Evolutionary conservation across 1,140 invertebrate species (phyloP).

Genomic region (Drosophila hydei): DNA sequence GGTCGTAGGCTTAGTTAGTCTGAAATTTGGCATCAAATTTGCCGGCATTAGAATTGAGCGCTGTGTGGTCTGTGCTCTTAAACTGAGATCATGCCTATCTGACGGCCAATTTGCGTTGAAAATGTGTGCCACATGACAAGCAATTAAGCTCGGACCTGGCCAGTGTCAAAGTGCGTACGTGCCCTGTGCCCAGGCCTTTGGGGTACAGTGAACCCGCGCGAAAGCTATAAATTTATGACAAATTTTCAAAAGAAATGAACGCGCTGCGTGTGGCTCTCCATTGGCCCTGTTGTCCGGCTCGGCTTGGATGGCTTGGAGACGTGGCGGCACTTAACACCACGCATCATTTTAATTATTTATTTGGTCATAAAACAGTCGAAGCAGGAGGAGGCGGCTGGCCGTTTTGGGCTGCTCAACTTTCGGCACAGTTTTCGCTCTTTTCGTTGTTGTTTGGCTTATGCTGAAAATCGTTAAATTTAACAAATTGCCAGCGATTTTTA

Average conservation of each 20-base stretch:
- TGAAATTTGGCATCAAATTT: slow-evolving; percentile 46
- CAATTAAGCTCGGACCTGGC: slow-evolving; percentile 60
- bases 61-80: slow-evolving; percentile 59
- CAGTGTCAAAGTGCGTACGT: slow-evolving; percentile 50
- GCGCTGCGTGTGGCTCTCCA: slow-evolving; percentile 67
- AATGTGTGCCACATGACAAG: slow-evolving; percentile 79
- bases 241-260: slow-evolving; percentile 78
- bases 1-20: slow-evolving; percentile 11
- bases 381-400: slow-evolving; percentile 35
- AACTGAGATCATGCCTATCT: slow-evolving; percentile 63
- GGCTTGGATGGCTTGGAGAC: slow-evolving; percentile 29
- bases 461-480: slow-evolving; percentile 79
- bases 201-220: slow-evolving; percentile 73
- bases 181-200: slow-evolving; percentile 20
- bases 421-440: slow-evolving; percentile 64
- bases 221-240: slow-evolving; percentile 82
- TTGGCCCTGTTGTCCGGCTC: slow-evolving; percentile 18
- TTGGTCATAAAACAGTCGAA: slow-evolving; percentile 77
- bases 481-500: slow-evolving; percentile 81
- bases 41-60: slow-evolving; percentile 31
- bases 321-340: slow-evolving; percentile 79
- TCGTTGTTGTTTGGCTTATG: slow-evolving; percentile 43
- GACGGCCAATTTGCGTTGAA: slow-evolving; percentile 64
- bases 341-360: slow-evolving; percentile 83
- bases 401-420: slow-evolving; percentile 57